Evolutionary conservation across 2,888 invertebrate species (phyloP).

Genomic region (Hermaeophaga mercurialis): DNA sequence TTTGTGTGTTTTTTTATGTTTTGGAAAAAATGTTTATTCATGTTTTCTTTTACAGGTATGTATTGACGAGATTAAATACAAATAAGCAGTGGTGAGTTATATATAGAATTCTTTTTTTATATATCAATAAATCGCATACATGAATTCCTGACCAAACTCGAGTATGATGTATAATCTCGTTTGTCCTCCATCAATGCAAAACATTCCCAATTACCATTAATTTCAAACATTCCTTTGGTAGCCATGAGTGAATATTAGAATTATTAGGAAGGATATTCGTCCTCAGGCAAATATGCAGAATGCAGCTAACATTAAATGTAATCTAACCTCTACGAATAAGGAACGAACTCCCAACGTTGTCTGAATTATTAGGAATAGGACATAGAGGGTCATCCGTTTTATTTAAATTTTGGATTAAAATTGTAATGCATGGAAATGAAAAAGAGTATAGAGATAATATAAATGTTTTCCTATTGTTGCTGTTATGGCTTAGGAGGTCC

Average conservation of each 20-base stretch:
- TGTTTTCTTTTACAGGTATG: conserved; percentile 32
- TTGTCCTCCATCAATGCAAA: background rate
- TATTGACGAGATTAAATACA: conserved; percentile 1
- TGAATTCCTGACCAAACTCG: too few species aligned
- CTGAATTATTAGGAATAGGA: background rate
- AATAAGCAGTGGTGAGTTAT: conserved; percentile 13
- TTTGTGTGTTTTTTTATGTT: conserved; percentile 14
- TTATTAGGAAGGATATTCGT: conserved; percentile 7
- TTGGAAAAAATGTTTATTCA: conserved; percentile 27
- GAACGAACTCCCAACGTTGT: background rate
- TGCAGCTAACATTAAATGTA: conserved; percentile 11
- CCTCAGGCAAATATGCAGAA: conserved; percentile 12
- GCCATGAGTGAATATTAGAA: conserved; percentile 3
- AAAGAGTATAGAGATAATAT: too few species aligned
- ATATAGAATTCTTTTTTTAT: too few species aligned
- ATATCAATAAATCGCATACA: too few species aligned
- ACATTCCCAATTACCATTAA: conserved; percentile 7
- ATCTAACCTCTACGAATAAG: conserved; percentile 12
- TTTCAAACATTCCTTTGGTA: conserved; percentile 9
- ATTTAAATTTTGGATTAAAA: too few species aligned
- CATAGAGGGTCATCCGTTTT: background rate
- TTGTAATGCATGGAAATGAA: too few species aligned
- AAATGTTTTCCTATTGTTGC: too few species aligned
- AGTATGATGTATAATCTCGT: too few species aligned
- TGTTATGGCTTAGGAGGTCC: too few species aligned